Base-by-base conservation (phyloP, 2,888 invertebrate genomes). In the Apantesis nais region DNA sequence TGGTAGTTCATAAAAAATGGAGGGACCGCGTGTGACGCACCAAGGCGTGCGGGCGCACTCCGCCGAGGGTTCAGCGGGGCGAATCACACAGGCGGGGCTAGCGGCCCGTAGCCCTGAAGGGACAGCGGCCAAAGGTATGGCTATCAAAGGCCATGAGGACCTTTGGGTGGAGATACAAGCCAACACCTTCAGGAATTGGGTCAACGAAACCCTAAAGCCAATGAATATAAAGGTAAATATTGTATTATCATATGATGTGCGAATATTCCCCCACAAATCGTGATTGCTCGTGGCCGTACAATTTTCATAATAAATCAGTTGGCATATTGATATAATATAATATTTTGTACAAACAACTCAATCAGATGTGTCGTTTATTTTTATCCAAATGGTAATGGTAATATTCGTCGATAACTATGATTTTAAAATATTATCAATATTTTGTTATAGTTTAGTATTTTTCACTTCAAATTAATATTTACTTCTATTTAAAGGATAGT, bases 81-180 rank as follows among this genome's bases (percentile, higher is more conserved):
- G 96, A 81, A 96, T 96, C 89, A 96, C 97, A 62, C 97, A 97
- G 88, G 97, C 97, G 62, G 99, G 98, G 39, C 94, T 99, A 80
- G 97, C 98, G 82, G 99, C 99, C 41, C 96, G 99, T 68, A 98
- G 98, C 88, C 97, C 98, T 55, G 98, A 89, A 73, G 99, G 99
- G 69, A 99, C 99, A 66, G 99, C 99, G 1, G 99, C 99, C 79
- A 98, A 98, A 88, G 98, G 98, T 79, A 99, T 99, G 98, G 97
- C 98, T 84, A 99, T 99, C 89, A 98, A 98, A 88, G 99, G 99
- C 79, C 97, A 98, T 87, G 98, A 99, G 93, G 98, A 99, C 87
- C 97, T 98, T 62, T 99, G 99, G 99, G 98, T 99, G 67, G 98
- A 98, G 90, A 99, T 99, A 79, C 99, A 99, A 91, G 98, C 99